Evolutionary conservation across 2,797 vertebrate species (phyloP), one percentile per base, ranked within the genome.

Genomic region (Fundulus diaphanus): DNA sequence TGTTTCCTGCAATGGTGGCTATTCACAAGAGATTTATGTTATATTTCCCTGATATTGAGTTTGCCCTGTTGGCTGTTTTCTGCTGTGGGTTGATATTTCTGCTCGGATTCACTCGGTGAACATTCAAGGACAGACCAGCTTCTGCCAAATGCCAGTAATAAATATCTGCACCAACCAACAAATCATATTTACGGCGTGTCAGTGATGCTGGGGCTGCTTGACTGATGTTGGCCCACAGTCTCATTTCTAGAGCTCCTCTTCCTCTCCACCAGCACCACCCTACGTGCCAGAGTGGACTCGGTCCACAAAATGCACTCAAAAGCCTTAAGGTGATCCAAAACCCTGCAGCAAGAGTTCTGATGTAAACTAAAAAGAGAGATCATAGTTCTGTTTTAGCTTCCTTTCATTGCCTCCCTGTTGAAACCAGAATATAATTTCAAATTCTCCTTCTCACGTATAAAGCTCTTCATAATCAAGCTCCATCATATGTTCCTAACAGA

Each of bases 11-110:
- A 7, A 49, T 9, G 37, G 52, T 44, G 24, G 59, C 49, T 44
- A 66, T 74, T 49, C 20, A 29, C 49, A 15, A 12, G 37, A 77
- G 74, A 42, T 68, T 74, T 77, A 69, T 74, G 61, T n/a, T 16
- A 29, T 12, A 44, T 57, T 37, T 22, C 33, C 7, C 33, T 78
- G 33, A 76, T 77, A 59, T 70, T 67, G 54, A 70, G 40, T 63
- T 54, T 74, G 40, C 49, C 48, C 5, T 52, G 40, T 42, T 66
- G 12, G 74, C 33, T 71, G 52, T 31, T 18, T 49, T 68, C 31
- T 52, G 67, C 22, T 31, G 29, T 13, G 22, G 66, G 49, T 29
- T 29, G 54, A 27, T 27, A 20, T 65, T 66, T 77, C 57, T 74
- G 70, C 68, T 74, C 27, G 44, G 49, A 70, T 76, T 74, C 61